Base-by-base conservation (phyloP, 2,888 invertebrate genomes). In the Alcis repandata region DNA sequence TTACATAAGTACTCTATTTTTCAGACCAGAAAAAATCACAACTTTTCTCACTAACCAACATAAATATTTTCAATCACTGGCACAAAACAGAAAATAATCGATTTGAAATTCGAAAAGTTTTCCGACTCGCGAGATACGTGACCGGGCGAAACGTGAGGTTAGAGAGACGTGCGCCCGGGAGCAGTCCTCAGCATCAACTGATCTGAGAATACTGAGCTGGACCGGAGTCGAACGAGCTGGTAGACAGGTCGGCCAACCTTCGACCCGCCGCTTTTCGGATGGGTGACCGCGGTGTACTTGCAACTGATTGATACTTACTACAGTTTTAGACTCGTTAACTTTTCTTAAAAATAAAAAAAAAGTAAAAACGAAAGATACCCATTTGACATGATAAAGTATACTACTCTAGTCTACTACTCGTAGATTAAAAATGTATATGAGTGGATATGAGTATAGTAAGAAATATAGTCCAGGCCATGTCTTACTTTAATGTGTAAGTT, bases 141-240 rank as follows among this genome's bases (percentile, higher is more conserved):
- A 11, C 9, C 2, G 32, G 38, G n/a, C 6, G 27, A 20, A 11
- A n/a, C 15, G 33, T 27, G 10, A 11, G 13, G 7, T 9, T 6
- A 1, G 22, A 22, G 64, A 64, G 60, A 73, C 83, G 85, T 80
- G 74, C 83, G 82, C 58, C 58, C 78, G 59, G 56, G 57, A 19
- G 79, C 68, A 69, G 68, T 49, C 69, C 82, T 41, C 85, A 85
- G 85, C 84, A 79, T 85, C 85, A 81, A 86, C 86, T 85, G 74
- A 76, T 19, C 19, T 36, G 4, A 7, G n/a, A n/a, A n/a, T n/a
- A n/a, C n/a, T n/a, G n/a, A n/a, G n/a, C n/a, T 51, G 36, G 13
- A 36, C 19, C 19, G 19, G 33, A 2, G 3, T n/a, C 32, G 32
- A 2, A 2, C 27, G 15, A 15, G 27, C 27, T 15, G 46, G 17